These are phyloP conservation scores for Drosophila rhopaloa DNA, from an alignment of 1,140 invertebrate genomes.

Conservation along the genomic window DNA sequence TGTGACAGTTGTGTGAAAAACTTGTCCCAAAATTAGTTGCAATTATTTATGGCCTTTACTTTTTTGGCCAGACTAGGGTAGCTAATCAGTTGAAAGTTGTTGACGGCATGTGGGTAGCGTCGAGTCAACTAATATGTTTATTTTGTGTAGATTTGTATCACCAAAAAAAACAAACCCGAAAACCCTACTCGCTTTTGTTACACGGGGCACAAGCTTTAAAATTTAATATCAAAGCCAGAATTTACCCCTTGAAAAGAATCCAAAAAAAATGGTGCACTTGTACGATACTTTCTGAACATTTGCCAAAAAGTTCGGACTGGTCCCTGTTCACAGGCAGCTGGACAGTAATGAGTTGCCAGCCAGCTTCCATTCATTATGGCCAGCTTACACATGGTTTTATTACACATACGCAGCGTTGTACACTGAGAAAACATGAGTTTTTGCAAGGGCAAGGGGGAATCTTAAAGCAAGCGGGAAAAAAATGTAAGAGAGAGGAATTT, in stretches of 20 bases:
- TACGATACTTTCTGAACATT: conserved; percentile 16
- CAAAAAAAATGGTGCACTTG: not conserved
- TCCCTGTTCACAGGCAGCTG: conserved; percentile 29
- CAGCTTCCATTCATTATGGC: conserved; percentile 43
- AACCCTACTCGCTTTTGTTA: conserved; percentile 3
- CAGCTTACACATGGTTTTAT: conserved; percentile 38
- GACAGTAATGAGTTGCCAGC: conserved; percentile 26
- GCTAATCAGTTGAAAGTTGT: conserved; percentile 50
- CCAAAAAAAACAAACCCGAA: not conserved
- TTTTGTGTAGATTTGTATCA: conserved; percentile 29
- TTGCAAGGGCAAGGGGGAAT: conserved; percentile 21
- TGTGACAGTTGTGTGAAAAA: conserved; percentile 32
- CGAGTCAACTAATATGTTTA: conserved; percentile 36
- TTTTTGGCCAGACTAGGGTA: conserved; percentile 15
- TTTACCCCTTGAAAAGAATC: conserved; percentile 8
- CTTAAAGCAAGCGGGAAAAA: conserved; percentile 31
- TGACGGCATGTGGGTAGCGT: conserved; percentile 20
- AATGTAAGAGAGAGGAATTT: conserved; percentile 26
- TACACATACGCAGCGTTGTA: conserved; percentile 63
- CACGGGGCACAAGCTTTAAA: conserved; percentile 11
- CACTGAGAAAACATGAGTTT: conserved; percentile 43
- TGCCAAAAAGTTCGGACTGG: conserved; percentile 34
- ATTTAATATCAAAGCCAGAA: conserved; percentile 1
- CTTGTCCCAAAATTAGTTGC: conserved; percentile 67
- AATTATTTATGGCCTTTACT: conserved; percentile 71